Base-by-base conservation (phyloP, 2,888 invertebrate genomes). In the Tetheella fluctuosa region DNA sequence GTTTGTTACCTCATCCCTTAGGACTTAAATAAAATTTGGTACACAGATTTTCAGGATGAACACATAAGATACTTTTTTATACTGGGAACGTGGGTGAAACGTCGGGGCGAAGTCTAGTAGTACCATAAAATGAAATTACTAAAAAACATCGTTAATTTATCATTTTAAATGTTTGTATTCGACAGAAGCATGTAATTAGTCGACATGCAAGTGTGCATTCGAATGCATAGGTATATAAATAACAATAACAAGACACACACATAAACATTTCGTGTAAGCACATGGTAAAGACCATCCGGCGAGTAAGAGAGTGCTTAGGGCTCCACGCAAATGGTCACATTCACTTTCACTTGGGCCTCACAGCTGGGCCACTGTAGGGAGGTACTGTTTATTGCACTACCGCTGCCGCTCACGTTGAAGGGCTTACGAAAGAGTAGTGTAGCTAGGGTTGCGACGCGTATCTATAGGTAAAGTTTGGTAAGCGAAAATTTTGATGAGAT, bases 361-460 rank as follows among this genome's bases (percentile, higher is more conserved):
- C 89, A 89, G 84, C 86, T 90, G 89, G 69, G 86, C 68, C 82
- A 48, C 72, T 60, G 65, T 75, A 76, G 80, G 80, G 80, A 74
- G 73, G 68, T 69, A 75, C 70, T 82, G n/a, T n/a, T 83, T 86
- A 84, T 83, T 80, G 78, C 74, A 75, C 60, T 70, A 64, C 62
- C 63, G 13, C 34, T 34, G 34, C 13, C 34, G 60, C 58, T 61
- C 37, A 59, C 57, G 28, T 17, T 12, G n/a, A 55, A 37, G 34
- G 55, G 55, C 55, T 55, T 55, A 55, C 20, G 55, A 15, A 20
- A n/a, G n/a, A n/a, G 20, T 1, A n/a, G 48, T n/a, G 48, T 20
- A 20, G 10, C n/a, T 48, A 48, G 48, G 48, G 48, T n/a, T 48
- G 48, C n/a, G 20, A 48, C 39, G 48, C 48, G 17, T 2, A 17